phyloP scores from a whole-genome alignment of 2,888 invertebrate genomes.

The Linyphia triangularis region DNA sequence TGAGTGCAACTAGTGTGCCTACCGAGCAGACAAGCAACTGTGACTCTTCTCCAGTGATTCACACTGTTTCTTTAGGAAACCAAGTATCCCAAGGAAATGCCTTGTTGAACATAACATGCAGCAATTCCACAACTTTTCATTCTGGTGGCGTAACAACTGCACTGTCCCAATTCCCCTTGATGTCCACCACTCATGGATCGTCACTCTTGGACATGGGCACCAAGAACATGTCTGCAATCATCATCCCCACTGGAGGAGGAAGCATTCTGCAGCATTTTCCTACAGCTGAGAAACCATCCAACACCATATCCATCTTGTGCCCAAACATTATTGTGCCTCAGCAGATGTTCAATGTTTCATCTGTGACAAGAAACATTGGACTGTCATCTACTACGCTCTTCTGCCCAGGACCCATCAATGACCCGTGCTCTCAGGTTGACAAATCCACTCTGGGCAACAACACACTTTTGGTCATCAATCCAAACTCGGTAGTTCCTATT shows the following conservation, averaged over 20 bases:
- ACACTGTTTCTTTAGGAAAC: background rate
- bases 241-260: constrained; percentile 53
- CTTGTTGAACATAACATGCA: constrained; percentile 23
- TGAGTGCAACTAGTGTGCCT: background rate
- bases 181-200: constrained; percentile 72
- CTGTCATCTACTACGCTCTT: constrained; percentile 33
- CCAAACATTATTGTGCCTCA: constrained; percentile 69
- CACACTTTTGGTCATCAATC: constrained; percentile 48
- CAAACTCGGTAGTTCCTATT: constrained; percentile 68
- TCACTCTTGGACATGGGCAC: constrained; percentile 50
- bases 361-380: constrained; percentile 58
- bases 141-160: constrained; percentile 70
- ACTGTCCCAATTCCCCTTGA: constrained; percentile 70
- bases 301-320: constrained; percentile 60
- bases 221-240: constrained; percentile 63
- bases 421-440: constrained; percentile 33
- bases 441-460: constrained; percentile 45
- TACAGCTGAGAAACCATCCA: constrained; percentile 50
- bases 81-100: constrained; percentile 43
- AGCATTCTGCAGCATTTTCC: constrained; percentile 52
- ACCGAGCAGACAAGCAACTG: background rate
- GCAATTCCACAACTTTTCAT: constrained; percentile 35
- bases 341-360: constrained; percentile 58
- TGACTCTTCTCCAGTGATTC: constrained; percentile 1
- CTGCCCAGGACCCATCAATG: constrained; percentile 41